phyloP scores from a whole-genome alignment of 1,140 invertebrate genomes.

The Theocolax elegans region DNA sequence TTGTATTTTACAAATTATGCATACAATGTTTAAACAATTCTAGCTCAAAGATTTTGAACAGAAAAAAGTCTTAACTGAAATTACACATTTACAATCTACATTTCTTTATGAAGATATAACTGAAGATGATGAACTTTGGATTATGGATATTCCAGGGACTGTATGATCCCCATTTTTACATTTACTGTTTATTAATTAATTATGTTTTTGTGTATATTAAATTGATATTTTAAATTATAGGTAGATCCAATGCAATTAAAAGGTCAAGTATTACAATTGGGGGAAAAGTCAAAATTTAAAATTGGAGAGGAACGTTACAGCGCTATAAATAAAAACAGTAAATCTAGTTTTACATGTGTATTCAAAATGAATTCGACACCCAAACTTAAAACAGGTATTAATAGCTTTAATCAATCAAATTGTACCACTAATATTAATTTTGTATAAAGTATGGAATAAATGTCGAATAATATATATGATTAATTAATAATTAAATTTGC shows the following conservation, averaged over 20 bases:
- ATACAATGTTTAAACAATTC: no score
- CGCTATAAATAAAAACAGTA: constrained; percentile 37
- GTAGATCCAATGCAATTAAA: constrained; percentile 50
- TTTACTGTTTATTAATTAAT: no score
- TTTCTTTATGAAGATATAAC: constrained; percentile 46
- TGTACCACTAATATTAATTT: no score
- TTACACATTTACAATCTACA: constrained; percentile 39
- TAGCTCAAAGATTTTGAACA: constrained; percentile 49
- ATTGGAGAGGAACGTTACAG: constrained; percentile 50
- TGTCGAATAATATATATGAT: constrained; percentile 5
- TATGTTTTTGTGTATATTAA: no score
- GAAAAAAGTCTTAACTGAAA: constrained; percentile 40
- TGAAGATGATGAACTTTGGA: constrained; percentile 55
- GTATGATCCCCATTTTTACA: no score
- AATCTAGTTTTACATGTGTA: constrained; percentile 49
- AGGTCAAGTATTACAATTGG: constrained; percentile 48
- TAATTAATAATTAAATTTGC: constrained; percentile 4
- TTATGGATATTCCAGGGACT: constrained; percentile 55
- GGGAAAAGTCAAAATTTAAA: constrained; percentile 55
- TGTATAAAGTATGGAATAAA: no score
- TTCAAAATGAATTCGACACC: constrained; percentile 43
- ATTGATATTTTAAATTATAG: not conserved
- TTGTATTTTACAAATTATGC: no score
- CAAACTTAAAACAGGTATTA: constrained; percentile 49
- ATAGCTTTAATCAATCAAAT: no score